phyloP scores from a whole-genome alignment of 2,113 vertebrate species.

The Forbesichthys agassizii region DNA sequence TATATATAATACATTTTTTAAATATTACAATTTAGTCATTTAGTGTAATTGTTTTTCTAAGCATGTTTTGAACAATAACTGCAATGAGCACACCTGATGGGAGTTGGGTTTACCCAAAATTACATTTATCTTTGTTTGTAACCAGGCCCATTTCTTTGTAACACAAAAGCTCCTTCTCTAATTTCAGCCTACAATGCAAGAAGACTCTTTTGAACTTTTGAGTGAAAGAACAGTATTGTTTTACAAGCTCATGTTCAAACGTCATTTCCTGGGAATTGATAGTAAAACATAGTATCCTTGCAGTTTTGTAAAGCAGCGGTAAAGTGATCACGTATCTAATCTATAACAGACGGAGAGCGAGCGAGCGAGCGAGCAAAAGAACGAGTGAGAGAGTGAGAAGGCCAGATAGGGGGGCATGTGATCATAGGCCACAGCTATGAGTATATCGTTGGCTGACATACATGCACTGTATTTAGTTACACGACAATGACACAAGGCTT shows the following conservation, averaged over 20 bases:
- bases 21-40: too few relatives aligned
- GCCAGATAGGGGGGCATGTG: background rate
- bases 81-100: background rate
- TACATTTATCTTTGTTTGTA: slow-evolving; percentile 13
- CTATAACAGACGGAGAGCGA: background rate
- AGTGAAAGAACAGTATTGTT: slow-evolving; percentile 32
- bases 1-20: too few relatives aligned
- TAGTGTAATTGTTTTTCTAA: too few relatives aligned
- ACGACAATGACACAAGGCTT: too few relatives aligned
- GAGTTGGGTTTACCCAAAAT: background rate
- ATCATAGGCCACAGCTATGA: background rate
- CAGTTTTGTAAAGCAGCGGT: slow-evolving; percentile 1
- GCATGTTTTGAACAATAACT: too few relatives aligned
- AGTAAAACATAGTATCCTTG: slow-evolving; percentile 47
- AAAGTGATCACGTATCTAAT: too few relatives aligned
- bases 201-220: slow-evolving; percentile 37
- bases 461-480: too few relatives aligned
- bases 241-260: slow-evolving; percentile 47
- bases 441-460: too few relatives aligned
- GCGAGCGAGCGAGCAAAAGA: background rate
- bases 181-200: slow-evolving; percentile 43
- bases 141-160: slow-evolving; percentile 28
- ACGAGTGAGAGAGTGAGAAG: background rate
- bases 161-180: slow-evolving; percentile 7
- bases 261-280: slow-evolving; percentile 19